These are phyloP conservation scores for Podiceps cristatus DNA, from an alignment of 2,113 vertebrate genomes.

Conservation along the genomic window DNA sequence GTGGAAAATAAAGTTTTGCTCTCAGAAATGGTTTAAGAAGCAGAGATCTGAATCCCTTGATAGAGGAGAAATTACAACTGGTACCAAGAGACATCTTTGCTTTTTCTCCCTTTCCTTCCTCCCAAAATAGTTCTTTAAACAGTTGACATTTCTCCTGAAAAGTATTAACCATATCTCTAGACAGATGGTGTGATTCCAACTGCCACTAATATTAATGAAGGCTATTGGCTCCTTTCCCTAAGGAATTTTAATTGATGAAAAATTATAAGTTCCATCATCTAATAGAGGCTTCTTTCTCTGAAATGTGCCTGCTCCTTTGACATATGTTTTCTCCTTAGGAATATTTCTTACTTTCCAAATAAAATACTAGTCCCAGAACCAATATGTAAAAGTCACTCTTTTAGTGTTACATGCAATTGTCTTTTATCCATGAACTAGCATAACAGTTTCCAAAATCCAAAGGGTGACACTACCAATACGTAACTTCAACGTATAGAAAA, in stretches of 20 bases:
- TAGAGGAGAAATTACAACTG: neutral
- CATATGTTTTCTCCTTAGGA: neutral
- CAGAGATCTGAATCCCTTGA: neutral
- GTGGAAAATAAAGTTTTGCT: neutral
- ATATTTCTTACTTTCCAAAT: neutral
- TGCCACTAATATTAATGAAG: neutral
- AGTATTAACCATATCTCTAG: neutral
- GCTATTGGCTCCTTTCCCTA: neutral
- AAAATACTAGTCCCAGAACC: neutral
- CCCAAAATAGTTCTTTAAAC: neutral
- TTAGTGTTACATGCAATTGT: neutral
- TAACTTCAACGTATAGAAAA: neutral
- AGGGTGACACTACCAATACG: neutral
- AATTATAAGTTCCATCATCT: neutral
- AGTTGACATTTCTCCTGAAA: neutral
- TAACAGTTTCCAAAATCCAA: neutral
- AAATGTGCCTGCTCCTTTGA: neutral
- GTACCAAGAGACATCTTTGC: neutral
- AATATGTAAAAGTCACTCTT: neutral
- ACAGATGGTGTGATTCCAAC: neutral
- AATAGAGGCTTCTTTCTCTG: neutral
- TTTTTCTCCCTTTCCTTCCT: neutral
- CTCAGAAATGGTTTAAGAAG: neutral
- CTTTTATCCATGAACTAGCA: neutral
- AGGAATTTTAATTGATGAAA: slow-evolving; percentile 4